Evolutionary conservation across 2,888 invertebrate species (phyloP).

Genomic region (Ichneumoninae sp.): DNA sequence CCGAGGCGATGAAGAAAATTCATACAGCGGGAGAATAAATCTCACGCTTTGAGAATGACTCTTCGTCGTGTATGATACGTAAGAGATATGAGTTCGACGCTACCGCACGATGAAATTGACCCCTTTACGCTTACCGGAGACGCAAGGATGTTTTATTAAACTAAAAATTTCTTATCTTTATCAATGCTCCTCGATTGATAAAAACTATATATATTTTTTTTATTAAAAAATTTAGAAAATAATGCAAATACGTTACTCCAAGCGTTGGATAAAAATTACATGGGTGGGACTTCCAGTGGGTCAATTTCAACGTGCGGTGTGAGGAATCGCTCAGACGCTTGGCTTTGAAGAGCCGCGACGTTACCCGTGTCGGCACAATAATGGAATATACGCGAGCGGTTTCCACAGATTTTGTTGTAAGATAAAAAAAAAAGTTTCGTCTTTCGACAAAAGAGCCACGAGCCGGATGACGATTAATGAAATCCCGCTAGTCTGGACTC

Average conservation of each 20-base stretch:
- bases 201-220: no score
- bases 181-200: no score
- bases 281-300: not conserved
- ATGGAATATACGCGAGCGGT: constrained; percentile 34
- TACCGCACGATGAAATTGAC: constrained; percentile 35
- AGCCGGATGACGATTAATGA: constrained; percentile 69
- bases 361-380: constrained; percentile 23
- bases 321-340: not conserved
- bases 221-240: no score
- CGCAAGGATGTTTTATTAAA: not conserved
- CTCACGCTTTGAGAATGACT: constrained; percentile 53
- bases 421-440: constrained; percentile 38
- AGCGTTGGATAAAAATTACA: not conserved
- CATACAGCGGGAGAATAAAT: constrained; percentile 54
- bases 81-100: not conserved
- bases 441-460: constrained; percentile 42
- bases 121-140: not conserved
- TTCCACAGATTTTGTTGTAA: constrained; percentile 47
- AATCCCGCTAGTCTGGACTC: constrained; percentile 37
- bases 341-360: constrained; percentile 8
- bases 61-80: constrained; percentile 23
- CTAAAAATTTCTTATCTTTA: not conserved
- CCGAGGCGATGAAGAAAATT: constrained; percentile 47
- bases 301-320: not conserved
- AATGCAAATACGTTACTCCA: no score